Evolutionary conservation across 2,888 invertebrate species (phyloP), one percentile per base, ranked within the genome.

Genomic region (Antheraea assamensis): DNA sequence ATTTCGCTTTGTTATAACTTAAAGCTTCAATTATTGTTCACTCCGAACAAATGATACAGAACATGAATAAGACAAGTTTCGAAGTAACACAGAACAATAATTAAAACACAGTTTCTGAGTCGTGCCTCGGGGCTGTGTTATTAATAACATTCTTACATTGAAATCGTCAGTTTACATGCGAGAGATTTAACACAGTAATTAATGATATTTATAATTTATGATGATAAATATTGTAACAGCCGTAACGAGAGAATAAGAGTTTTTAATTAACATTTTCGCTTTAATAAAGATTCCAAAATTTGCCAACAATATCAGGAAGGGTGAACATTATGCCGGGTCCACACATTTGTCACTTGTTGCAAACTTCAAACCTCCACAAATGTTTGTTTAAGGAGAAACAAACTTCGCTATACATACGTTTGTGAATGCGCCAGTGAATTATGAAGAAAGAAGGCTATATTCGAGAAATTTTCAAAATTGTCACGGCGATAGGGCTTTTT

Each of bases 81-180:
- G 35, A 68, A 68, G 68, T 35, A 35, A 68, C 35, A 35, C 35
- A 68, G 68, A 68, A 74, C 74, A 76, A 76, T 71, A 76, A 76
- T 76, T 76, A 76, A 75, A 76, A 74, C 76, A 72, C 73, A 74
- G 74, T 76, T 76, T 73, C 71, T 17, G 68, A 74, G 70, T 30
- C 61, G 61, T 64, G 30, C 73, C 76, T 71, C 13, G 42, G 55
- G 70, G 76, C 73, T 42, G 73, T 42, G 73, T 75, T 70, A 75
- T 76, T 76, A 76, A 76, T 76, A 74, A 73, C 70, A 31, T 71
- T 52, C 70, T 70, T 68, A 68, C 68, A 61, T 73, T 71, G 47
- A 73, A 73, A 73, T 73, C 71, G 73, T 73, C 73, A 71, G 73
- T 71, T 71, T 66, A 64, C 71, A 52, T 73, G 73, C 55, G 7